Base-by-base conservation (phyloP, 2,797 vertebrate species). In the Tiaroga cobitis region DNA sequence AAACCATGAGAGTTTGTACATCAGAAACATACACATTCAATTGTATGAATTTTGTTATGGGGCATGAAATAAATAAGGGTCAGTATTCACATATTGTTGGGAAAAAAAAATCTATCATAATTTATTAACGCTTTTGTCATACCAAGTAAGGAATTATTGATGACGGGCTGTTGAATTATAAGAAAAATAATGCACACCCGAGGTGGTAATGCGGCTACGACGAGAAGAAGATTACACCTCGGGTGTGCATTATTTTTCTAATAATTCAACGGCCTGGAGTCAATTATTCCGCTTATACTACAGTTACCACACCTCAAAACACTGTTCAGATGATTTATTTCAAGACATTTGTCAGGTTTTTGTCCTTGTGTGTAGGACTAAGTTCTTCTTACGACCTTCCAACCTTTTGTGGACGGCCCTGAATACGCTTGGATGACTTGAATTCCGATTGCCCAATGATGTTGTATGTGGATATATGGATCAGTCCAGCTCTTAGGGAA, bases 1-100 rank as follows among this genome's bases (percentile, higher is more conserved):
- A 90, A 90, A 87, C 74, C 89, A 82, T 4, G 5, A 56, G 32
- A 67, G 9, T 29, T 68, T 75, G 32, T 21, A 6, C 3, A 26
- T 59, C 37, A 56, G n/a, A 56, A 69, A 21, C n/a, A 29, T 54
- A n/a, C 65, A 39, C 29, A 34, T 51, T 39, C n/a, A 43, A 9
- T 3, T 63, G 15, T 61, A 61, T 63, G 37, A 16, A 19, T 78
- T 78, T 43, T 61, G 16, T 43, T 26, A 26, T 16, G 4, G 29
- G 73, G 4, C 43, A 7, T 74, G 34, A 69, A 54, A 37, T 54
- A 13, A 26, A 29, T 63, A 29, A 63, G 13, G n/a, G 6, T 32
- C 26, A 16, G 61, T 1, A 32, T 65, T 65, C 15, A 16, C 26
- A 63, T 29, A 63, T 7, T 10, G 21, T 56, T 56, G 8, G 8